Percentiles rank a stretch among this genome's conserved stretches.
Conservation (phyloP, 1,140 invertebrate genomes). For the Ylistrum balloti region DNA sequence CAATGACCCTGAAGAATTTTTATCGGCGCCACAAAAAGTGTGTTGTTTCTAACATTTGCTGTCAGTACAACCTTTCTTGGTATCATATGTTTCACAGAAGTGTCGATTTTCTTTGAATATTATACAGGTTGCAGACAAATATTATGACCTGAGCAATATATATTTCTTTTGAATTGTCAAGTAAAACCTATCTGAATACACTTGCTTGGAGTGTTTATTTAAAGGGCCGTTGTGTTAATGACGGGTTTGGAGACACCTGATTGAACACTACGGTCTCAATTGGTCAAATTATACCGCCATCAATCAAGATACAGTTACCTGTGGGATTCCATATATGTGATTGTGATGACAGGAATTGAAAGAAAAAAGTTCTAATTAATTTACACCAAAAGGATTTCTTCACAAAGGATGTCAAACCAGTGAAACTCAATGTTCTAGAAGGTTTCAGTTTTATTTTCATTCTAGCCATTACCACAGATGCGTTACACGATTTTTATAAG, state of each 20-base stretch:
- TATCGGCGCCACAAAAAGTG: constrained; percentile 37
- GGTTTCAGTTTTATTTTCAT: constrained; percentile 6
- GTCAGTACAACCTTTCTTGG: background rate
- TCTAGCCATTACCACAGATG: background rate
- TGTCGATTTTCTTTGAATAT: constrained; percentile 4
- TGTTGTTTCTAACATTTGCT: background rate
- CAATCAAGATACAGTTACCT: background rate
- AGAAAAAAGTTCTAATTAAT: constrained; percentile 22
- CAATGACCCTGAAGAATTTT: constrained; percentile 22
- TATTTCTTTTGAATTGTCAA: constrained; percentile 36
- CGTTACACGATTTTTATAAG: background rate
- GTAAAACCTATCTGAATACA: constrained; percentile 1
- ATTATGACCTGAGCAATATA: constrained; percentile 12
- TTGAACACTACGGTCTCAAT: constrained; percentile 10
- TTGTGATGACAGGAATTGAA: background rate
- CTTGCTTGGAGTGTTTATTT: constrained; percentile 2
- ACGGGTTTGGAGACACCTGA: background rate
- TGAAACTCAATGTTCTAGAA: background rate
- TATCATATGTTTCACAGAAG: constrained; percentile 3
- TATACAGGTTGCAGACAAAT: constrained; percentile 26
- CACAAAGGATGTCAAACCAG: constrained; percentile 10
- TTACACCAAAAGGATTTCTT: background rate
- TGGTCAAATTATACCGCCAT: constrained; percentile 18
- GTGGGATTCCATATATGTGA: constrained; percentile 27
- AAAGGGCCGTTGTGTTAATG: constrained; percentile 6